A percentile compares a stretch with the other conserved stretches of the same genome.
These are phyloP conservation scores for Procapra przewalskii DNA, from an alignment of 2,113 vertebrate genomes.

Conservation along the genomic window DNA sequence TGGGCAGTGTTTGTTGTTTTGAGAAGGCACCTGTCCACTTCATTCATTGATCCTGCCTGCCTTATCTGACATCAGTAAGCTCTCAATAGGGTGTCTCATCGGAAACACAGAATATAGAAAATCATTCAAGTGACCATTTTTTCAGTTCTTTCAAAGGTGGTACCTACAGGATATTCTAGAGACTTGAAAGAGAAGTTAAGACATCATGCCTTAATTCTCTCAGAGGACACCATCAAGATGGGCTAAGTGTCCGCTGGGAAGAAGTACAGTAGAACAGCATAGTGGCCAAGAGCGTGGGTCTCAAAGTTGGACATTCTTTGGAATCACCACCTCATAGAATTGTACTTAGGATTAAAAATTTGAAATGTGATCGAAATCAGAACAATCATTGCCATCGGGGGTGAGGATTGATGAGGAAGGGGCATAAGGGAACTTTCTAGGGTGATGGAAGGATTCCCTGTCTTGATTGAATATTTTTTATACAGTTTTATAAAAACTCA, in stretches of 20 bases:
- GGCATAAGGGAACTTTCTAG: neutral
- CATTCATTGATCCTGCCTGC: too few relatives aligned
- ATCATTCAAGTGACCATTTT: neutral
- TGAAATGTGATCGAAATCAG: neutral
- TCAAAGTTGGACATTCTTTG: neutral
- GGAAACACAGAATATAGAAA: neutral
- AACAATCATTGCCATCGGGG: neutral
- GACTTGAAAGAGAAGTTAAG: neutral
- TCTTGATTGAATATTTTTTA: neutral
- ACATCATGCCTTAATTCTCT: neutral
- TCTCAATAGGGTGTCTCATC: neutral
- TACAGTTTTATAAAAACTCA: neutral
- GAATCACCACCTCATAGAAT: neutral
- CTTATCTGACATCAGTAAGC: neutral
- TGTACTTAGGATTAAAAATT: neutral
- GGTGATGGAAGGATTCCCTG: neutral
- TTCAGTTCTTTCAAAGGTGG: neutral
- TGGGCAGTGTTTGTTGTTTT: neutral
- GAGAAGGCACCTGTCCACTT: accelerated
- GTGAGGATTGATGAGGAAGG: neutral
- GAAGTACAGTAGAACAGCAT: accelerated
- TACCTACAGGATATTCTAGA: accelerated
- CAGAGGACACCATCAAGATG: neutral
- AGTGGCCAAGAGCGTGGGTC: neutral
- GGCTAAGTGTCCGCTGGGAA: neutral